phyloP scores from a whole-genome alignment of 2,888 invertebrate species.

The Zygothrica quintamaculata region DNA sequence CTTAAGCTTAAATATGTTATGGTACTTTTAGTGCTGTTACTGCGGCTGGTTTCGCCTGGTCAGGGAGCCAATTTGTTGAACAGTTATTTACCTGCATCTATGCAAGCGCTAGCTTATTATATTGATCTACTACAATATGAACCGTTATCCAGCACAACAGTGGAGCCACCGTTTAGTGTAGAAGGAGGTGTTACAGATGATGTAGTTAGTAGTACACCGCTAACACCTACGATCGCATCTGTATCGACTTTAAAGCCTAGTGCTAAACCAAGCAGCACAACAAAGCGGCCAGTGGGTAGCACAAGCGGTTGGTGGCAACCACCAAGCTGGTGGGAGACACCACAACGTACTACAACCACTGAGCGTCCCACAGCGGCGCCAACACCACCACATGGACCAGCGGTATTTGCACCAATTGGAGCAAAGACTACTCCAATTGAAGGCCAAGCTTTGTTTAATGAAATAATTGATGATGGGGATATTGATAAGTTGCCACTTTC shows the following conservation, averaged over 20 bases:
- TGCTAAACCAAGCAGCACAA: constrained; percentile 36
- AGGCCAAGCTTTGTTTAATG: constrained; percentile 73
- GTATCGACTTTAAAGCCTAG: constrained; percentile 23
- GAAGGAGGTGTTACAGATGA: constrained; percentile 41
- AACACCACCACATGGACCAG: constrained; percentile 77
- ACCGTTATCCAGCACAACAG: constrained; percentile 80
- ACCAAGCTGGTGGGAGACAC: constrained; percentile 76
- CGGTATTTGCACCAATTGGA: constrained; percentile 73
- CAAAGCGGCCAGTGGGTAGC: constrained; percentile 29
- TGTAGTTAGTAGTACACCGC: constrained; percentile 27
- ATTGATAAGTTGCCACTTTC: constrained; percentile 81
- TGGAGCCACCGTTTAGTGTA: constrained; percentile 83
- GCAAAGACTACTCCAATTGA: constrained; percentile 33
- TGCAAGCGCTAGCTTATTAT: constrained; percentile 84
- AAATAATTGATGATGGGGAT: constrained; percentile 68
- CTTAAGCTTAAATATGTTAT: constrained; percentile 22
- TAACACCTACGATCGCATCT: constrained; percentile 18
- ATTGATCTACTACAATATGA: constrained; percentile 84
- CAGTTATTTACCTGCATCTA: constrained; percentile 83
- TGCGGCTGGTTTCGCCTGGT: constrained; percentile 41
- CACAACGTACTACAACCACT: constrained; percentile 65
- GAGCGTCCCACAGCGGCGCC: constrained; percentile 63
- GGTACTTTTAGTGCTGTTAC: constrained; percentile 24
- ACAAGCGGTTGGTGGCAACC: constrained; percentile 76
- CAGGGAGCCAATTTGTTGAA: constrained; percentile 74